Base-by-base conservation (phyloP, 2,113 vertebrate species). In the Prunella fulvescens region DNA sequence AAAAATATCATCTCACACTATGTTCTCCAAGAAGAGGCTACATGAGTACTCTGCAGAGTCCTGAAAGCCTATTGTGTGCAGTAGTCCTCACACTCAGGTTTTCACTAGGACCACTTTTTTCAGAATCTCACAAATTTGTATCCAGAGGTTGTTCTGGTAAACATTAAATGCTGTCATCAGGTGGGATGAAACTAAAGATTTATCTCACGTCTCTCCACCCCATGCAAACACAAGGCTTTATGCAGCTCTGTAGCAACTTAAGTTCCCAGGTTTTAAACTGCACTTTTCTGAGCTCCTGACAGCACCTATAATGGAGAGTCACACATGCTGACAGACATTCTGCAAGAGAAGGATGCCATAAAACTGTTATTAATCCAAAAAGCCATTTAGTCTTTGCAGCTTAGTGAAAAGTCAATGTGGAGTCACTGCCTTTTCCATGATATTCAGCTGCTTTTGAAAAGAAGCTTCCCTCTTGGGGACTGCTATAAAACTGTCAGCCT, bases 301-400 rank as follows among this genome's bases (percentile, higher is more conserved):
- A 95, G 86, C 40, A 60, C 57, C 69, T 67, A 12, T 89, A 92
- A 84, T 33, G 44, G 69, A 56, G 78, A 86, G 28, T 81, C 72
- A 67, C 53, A 50, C 26, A 78, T 0, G 2, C 45, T 92, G 86
- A 88, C 82, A 83, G 92, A 50, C 39, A 89, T 40, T 12, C 77
- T 89, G 77, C 77, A 90, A 86, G 53, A 92, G 69, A 86, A 92
- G 56, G 64, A 74, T 81, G 66, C 86, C 69, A 76, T 84, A 91
- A 94, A 95, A n/a, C 69, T 61, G 35, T 48, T 92, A 87, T 81
- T 92, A 94, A 97, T 81, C 81, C 81, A 91, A 78, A 83, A 88
- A 91, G 73, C 69, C 16, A 3, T 88, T 92, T 92, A 91, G 82
- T 86, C 73, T 84, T 93, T 84, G 77, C 0, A 2, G 83, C 51